A percentile compares a stretch with the other conserved stretches of the same genome.
phyloP scores from a whole-genome alignment of 2,797 vertebrate genomes.

The Silurus lanzhouensis region DNA sequence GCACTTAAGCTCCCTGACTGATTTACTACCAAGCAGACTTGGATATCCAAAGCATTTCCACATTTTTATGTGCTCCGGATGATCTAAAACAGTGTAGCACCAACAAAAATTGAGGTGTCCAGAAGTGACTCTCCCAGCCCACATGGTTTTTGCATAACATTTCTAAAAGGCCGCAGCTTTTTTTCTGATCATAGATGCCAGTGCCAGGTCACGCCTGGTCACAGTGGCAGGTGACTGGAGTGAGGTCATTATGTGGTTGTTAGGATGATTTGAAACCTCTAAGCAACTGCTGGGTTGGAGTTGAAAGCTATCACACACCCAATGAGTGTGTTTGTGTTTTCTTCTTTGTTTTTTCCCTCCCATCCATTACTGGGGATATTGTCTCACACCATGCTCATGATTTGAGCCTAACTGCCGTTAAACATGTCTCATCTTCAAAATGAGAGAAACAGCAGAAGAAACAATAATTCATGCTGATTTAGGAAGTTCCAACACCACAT shows the following conservation, averaged over 20 bases:
- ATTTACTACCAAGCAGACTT: constrained; percentile 41
- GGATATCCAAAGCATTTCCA: constrained; percentile 45
- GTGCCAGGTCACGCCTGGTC: constrained; percentile 77
- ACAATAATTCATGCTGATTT: constrained; percentile 28
- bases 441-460: constrained; percentile 23
- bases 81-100: constrained; percentile 17
- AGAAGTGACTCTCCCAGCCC: constrained; percentile 61
- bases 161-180: constrained; percentile 69
- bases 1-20: constrained; percentile 46
- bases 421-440: constrained; percentile 50
- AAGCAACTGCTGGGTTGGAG: constrained; percentile 77
- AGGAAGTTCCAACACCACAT: constrained; percentile 28
- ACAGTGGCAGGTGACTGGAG: constrained; percentile 79
- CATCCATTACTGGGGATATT: constrained; percentile 25
- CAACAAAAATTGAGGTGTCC: constrained; percentile 34
- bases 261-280: constrained; percentile 69
- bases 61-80: constrained; percentile 27
- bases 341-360: constrained; percentile 24
- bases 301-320: constrained; percentile 71
- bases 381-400: constrained; percentile 41
- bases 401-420: constrained; percentile 41
- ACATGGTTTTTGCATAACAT: constrained; percentile 57
- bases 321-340: constrained; percentile 54
- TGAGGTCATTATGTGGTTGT: constrained; percentile 73
- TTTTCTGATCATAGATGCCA: constrained; percentile 65